Base-by-base conservation (phyloP, 2,888 invertebrate genomes). In the Drosophila flavopinicola region DNA sequence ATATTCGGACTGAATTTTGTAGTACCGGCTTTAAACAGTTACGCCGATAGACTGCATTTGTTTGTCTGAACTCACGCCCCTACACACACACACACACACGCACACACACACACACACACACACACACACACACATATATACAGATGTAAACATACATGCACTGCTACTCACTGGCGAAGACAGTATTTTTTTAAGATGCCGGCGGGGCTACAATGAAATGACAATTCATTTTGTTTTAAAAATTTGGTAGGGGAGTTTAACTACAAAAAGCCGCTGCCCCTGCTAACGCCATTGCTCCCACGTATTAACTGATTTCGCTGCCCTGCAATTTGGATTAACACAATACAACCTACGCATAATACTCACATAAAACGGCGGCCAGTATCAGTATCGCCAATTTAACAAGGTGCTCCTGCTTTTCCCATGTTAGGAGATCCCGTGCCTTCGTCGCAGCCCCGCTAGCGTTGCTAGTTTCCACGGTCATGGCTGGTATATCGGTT, bases 341-440 rank as follows among this genome's bases (percentile, higher is more conserved):
- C 11, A 29, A 9, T 10, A 5, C 5, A 9, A 15, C 24, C 23
- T 13, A 25, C 11, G 6, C 30, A 20, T n/a, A 42, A 41, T 61
- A 94, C 96, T 95, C 93, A 98, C 98, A 98, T 87, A 99, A 92
- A 89, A 98, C 95, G 54, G 97, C 96, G 83, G 98, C 98, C 90
- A 97, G 93, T 48, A 98, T 95, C 78, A 99, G 93, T 90, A 99
- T 96, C 75, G 96, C 94, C 87, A 98, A 74, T 68, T 91, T 97
- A 39, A 97, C 91, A 53, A 97, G 92, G 30, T 96, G 96, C 90
- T 96, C 96, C 89, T 96, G 96, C 88, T 96, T 96, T 78, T 96
- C 95, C 56, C 94, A 92, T 38, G 94, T 93, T 89, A 93, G 91
- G 38, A 87, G 48, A 30, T 80, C 82, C 38, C 75, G 87, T 10